Percentiles rank a stretch among this genome's conserved stretches.
These are phyloP conservation scores for Pterocles gutturalis DNA, from an alignment of 2,113 vertebrate genomes.

Conservation along the genomic window DNA sequence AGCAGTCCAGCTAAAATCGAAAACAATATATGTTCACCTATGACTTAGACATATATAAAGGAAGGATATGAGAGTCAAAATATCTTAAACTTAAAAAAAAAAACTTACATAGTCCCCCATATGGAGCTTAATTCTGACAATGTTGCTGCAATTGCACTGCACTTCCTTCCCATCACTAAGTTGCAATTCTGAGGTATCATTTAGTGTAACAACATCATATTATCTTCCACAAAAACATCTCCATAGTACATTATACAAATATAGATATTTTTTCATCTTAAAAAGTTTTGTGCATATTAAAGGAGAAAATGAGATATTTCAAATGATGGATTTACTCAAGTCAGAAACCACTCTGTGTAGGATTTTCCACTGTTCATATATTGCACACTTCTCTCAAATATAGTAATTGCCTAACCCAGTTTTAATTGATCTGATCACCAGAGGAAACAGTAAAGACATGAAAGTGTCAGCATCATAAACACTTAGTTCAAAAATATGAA, in stretches of 20 bases:
- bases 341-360: not conserved
- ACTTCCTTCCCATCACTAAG: not conserved
- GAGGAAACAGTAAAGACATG: not conserved
- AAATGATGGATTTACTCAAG: fast-evolving
- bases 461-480: not conserved
- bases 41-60: not conserved
- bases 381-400: not conserved
- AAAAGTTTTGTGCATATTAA: not conserved
- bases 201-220: not conserved
- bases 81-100: not conserved
- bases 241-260: not conserved
- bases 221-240: not conserved
- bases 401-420: not conserved
- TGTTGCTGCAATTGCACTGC: not conserved
- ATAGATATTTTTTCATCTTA: not conserved
- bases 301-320: not conserved
- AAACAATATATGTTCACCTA: not conserved
- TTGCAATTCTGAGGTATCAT: not conserved
- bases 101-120: fast-evolving
- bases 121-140: not conserved
- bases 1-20: not conserved
- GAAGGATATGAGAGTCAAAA: not conserved
- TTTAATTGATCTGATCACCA: not conserved
- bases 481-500: not conserved
- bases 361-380: not conserved